phyloP scores from a whole-genome alignment of 2,113 vertebrate species.

The Nothocercus julius region DNA sequence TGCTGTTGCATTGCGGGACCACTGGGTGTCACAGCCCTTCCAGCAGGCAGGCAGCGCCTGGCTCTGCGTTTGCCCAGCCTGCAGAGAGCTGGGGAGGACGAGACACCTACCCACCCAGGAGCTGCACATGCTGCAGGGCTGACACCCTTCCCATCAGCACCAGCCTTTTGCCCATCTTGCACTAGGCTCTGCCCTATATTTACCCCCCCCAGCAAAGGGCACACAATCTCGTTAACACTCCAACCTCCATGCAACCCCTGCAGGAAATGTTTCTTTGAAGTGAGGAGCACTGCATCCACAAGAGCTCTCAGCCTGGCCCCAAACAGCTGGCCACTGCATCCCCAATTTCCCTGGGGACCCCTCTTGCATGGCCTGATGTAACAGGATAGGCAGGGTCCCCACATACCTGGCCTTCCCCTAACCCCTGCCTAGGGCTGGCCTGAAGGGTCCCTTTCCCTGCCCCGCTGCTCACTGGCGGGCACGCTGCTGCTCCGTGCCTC shows the following conservation, averaged over 20 bases:
- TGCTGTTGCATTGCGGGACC: neutral
- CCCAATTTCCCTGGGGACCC: neutral
- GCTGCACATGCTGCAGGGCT: neutral
- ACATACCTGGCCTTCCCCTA: neutral
- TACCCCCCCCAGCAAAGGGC: neutral
- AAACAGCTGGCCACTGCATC: neutral
- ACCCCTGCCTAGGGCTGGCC: neutral
- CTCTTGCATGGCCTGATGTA: rapidly evolving
- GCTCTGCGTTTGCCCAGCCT: neutral
- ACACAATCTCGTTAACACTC: neutral
- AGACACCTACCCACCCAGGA: neutral
- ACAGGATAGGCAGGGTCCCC: neutral
- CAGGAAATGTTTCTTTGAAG: neutral
- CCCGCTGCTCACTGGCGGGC: neutral
- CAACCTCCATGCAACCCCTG: neutral
- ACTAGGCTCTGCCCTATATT: neutral
- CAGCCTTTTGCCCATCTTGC: neutral
- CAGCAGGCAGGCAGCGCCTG: neutral
- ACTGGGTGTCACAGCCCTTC: conserved; percentile 52
- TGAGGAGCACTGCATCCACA: neutral
- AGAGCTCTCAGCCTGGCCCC: neutral
- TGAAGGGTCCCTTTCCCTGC: neutral
- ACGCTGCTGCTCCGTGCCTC: neutral
- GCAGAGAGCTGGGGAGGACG: neutral
- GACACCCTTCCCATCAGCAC: neutral